Base-by-base conservation (phyloP, 2,888 invertebrate species). In the Dicranocentrus wangi region DNA sequence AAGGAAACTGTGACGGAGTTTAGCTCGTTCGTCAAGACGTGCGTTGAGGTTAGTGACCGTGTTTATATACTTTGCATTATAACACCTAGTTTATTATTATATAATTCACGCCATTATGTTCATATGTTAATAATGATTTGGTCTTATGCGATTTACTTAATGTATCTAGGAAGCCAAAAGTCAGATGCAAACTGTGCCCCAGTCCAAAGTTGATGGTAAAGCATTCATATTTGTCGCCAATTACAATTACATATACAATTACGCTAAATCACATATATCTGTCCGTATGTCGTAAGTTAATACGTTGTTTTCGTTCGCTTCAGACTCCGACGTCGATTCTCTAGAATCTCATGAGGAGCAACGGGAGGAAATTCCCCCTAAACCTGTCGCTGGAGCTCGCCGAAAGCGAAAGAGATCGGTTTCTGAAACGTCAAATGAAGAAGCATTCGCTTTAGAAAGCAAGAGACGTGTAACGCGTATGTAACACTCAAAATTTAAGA, bases 251-350 rank as follows among this genome's bases (percentile, higher is more conserved):
- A n/a, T n/a, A n/a, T n/a, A n/a, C n/a, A n/a, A n/a, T n/a, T n/a
- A n/a, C n/a, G n/a, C n/a, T n/a, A n/a, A n/a, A n/a, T n/a, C n/a
- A n/a, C n/a, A n/a, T n/a, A n/a, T n/a, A n/a, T n/a, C n/a, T n/a
- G n/a, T n/a, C n/a, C n/a, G n/a, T n/a, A n/a, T n/a, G n/a, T n/a
- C n/a, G n/a, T n/a, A n/a, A n/a, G n/a, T n/a, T n/a, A n/a, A n/a
- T n/a, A n/a, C n/a, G n/a, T n/a, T n/a, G n/a, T n/a, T n/a, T n/a
- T n/a, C n/a, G n/a, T n/a, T n/a, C n/a, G n/a, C n/a, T 32, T 32
- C 3, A 68, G 78, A 78, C 27, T 78, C 78, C 10, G 78, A 78
- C 23, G 78, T 60, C 5, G 78, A 78, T n/a, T 78, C 78, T 2
- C n/a, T 71, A 0, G 78, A 70, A 42, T 78, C 78, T 21, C 78